Evolutionary conservation across 1,140 invertebrate species (phyloP).

Genomic region (Drosophila subpulchrella): DNA sequence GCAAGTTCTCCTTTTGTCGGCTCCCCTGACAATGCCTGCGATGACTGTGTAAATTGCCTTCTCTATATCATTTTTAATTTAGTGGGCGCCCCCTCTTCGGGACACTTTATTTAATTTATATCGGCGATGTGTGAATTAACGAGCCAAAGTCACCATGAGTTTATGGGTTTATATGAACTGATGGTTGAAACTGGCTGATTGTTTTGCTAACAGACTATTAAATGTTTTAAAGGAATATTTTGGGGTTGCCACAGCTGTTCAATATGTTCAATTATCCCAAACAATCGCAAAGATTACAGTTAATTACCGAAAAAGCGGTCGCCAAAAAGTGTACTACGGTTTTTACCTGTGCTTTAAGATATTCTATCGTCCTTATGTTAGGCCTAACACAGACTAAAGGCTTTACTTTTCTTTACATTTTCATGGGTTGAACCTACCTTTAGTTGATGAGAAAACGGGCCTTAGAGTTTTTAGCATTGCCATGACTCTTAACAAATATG

Average conservation of each 20-base stretch:
- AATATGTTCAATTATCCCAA: too few species aligned
- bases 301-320: background rate
- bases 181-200: background rate
- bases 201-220: background rate
- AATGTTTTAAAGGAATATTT: background rate
- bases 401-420: too few species aligned
- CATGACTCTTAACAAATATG: too few species aligned
- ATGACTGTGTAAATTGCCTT: conserved; percentile 42
- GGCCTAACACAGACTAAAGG: too few species aligned
- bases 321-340: background rate
- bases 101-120: conserved; percentile 65
- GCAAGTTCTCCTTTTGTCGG: conserved; percentile 41
- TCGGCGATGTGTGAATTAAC: conserved; percentile 63
- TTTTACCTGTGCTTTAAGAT: background rate
- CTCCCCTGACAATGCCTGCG: conserved; percentile 35
- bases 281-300: background rate
- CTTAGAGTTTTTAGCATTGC: too few species aligned
- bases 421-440: too few species aligned
- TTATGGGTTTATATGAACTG: conserved; percentile 23
- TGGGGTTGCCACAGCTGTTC: background rate
- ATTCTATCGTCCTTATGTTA: too few species aligned
- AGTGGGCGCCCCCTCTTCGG: conserved; percentile 58
- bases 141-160: conserved; percentile 37
- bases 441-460: too few species aligned
- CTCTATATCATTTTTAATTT: conserved; percentile 74